Evolutionary conservation across 2,888 invertebrate genomes (phyloP).

Genomic region (Teleogryllus oceanicus): DNA sequence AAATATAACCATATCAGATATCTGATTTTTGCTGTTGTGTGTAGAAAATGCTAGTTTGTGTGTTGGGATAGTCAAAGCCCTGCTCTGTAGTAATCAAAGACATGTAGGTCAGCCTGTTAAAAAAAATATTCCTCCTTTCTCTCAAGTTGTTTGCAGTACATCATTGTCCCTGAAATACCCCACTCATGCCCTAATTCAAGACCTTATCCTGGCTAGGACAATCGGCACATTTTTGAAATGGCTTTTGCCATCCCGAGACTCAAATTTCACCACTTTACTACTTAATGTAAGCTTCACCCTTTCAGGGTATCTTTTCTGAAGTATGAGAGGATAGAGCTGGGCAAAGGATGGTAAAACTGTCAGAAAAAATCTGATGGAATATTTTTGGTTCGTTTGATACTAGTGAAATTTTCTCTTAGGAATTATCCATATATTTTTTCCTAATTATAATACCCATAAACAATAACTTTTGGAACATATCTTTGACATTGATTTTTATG

Average conservation of each 20-base stretch:
- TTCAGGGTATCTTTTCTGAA: neutral
- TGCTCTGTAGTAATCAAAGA: neutral
- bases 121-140: neutral
- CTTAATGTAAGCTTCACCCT: neutral
- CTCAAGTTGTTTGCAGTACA: neutral
- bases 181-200: neutral
- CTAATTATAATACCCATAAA: too few species aligned
- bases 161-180: neutral
- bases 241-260: conserved; percentile 9
- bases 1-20: too few species aligned
- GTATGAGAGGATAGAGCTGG: neutral
- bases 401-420: too few species aligned
- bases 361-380: too few species aligned
- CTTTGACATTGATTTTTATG: too few species aligned
- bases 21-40: neutral
- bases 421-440: too few species aligned
- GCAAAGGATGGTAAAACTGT: neutral
- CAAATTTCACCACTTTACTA: conserved; percentile 18
- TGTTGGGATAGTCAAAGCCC: neutral
- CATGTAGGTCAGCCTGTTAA: neutral
- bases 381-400: too few species aligned
- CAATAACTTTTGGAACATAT: too few species aligned
- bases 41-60: neutral
- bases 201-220: conserved; percentile 18
- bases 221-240: conserved; percentile 12